These are phyloP conservation scores for Ellobius talpinus DNA, from an alignment of 2,113 vertebrate species.

Conservation along the genomic window DNA sequence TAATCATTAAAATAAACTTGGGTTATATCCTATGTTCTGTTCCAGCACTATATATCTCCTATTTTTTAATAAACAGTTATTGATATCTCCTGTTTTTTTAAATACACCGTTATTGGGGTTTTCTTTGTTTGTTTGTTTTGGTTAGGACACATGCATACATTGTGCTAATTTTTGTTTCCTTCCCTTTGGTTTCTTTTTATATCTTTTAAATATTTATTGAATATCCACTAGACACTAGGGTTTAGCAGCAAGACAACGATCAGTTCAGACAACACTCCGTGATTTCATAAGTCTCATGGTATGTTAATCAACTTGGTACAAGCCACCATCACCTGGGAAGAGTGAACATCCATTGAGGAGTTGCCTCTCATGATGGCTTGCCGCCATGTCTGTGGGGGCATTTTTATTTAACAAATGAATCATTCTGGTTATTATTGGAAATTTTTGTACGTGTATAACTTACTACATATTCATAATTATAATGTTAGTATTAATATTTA, in stretches of 20 bases:
- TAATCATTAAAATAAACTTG: neutral
- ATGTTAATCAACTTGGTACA: neutral
- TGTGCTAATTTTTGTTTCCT: neutral
- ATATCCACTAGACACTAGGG: neutral
- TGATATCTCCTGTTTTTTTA: neutral
- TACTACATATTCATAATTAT: neutral
- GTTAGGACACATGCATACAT: neutral
- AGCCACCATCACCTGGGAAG: neutral
- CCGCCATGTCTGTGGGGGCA: neutral
- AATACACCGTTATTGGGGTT: neutral
- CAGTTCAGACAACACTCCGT: neutral
- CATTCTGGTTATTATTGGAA: neutral
- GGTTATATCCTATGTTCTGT: neutral
- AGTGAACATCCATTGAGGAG: neutral
- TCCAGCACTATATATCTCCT: neutral
- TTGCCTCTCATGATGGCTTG: neutral
- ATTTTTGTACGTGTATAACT: neutral
- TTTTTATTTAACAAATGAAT: conserved; percentile 12
- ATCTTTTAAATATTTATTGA: neutral
- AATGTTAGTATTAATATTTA: neutral
- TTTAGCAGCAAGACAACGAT: neutral
- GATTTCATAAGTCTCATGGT: neutral
- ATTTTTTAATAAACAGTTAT: neutral
- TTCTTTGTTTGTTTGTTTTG: neutral
- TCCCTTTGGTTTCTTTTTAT: neutral